These are phyloP conservation scores for Phalacrocorax brasilianus DNA, from an alignment of 2,113 vertebrate species.

Conservation along the genomic window DNA sequence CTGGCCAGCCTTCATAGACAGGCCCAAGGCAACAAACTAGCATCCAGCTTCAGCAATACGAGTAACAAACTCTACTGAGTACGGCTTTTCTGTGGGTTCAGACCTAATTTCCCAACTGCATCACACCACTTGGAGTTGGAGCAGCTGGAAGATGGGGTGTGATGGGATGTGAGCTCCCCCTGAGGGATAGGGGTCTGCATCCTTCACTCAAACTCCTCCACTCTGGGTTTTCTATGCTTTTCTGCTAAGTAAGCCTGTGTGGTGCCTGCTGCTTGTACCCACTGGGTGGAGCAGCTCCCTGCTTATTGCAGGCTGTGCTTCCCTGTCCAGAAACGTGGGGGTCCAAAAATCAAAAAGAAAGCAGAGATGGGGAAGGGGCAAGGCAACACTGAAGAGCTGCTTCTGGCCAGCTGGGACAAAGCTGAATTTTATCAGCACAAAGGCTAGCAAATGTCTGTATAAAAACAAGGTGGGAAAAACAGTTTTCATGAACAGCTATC, in stretches of 20 bases:
- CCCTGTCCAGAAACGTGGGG: rapidly evolving
- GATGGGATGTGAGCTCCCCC: background rate
- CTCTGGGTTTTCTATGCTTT: rapidly evolving
- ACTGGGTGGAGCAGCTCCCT: slow-evolving; percentile 52
- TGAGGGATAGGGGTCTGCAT: background rate
- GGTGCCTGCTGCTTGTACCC: background rate
- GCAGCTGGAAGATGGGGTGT: background rate
- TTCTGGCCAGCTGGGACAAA: background rate
- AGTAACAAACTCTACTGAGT: background rate
- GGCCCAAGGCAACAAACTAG: background rate
- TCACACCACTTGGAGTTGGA: background rate
- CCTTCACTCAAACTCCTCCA: background rate
- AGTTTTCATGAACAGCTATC: background rate
- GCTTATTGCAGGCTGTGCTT: background rate
- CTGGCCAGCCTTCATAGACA: background rate
- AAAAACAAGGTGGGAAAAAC: background rate
- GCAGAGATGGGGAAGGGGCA: background rate
- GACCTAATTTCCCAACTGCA: background rate
- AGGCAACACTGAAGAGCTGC: background rate
- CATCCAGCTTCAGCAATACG: background rate
- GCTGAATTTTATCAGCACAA: background rate
- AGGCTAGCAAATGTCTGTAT: background rate
- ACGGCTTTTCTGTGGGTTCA: background rate
- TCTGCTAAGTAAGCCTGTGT: background rate
- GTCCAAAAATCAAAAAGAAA: background rate